Percentiles rank a stretch among this genome's conserved stretches.
Conservation (phyloP, 2,888 invertebrate species). For the Morpho helenor region DNA sequence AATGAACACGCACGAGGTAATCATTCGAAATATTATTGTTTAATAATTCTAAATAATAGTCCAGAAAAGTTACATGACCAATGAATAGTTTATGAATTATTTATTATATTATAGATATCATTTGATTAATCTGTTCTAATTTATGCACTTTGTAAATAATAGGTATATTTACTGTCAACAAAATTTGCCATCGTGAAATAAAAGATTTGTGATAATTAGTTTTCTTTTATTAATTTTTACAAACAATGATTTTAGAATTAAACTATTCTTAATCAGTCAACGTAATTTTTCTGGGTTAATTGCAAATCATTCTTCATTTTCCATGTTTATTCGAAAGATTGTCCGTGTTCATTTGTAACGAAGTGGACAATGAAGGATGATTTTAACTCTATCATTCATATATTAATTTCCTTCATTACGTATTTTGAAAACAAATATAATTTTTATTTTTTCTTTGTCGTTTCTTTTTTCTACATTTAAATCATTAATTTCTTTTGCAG, state of each 20-base stretch:
- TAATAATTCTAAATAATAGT: not conserved
- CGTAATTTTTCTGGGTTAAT: conserved; percentile 7
- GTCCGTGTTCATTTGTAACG: conserved; percentile 60
- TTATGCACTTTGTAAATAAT: too few species aligned
- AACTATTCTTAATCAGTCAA: not conserved
- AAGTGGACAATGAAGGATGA: conserved; percentile 63
- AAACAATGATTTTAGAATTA: too few species aligned
- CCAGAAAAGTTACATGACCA: not conserved
- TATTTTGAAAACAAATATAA: too few species aligned
- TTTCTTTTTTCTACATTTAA: too few species aligned
- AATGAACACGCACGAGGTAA: conserved; percentile 65
- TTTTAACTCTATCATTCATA: conserved; percentile 27
- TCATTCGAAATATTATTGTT: conserved; percentile 2
- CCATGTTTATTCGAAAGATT: conserved; percentile 27
- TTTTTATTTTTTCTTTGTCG: too few species aligned
- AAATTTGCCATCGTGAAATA: too few species aligned
- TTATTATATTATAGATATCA: not conserved
- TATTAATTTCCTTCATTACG: conserved; percentile 11
- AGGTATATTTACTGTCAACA: too few species aligned
- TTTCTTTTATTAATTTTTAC: too few species aligned
- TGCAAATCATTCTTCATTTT: conserved; percentile 60
- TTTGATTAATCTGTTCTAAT: too few species aligned
- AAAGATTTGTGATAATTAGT: too few species aligned
- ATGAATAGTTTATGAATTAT: conserved; percentile 8
- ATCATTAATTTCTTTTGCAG: conserved; percentile 39